phyloP scores from a whole-genome alignment of 2,797 vertebrate species.

The Anabas testudineus region DNA sequence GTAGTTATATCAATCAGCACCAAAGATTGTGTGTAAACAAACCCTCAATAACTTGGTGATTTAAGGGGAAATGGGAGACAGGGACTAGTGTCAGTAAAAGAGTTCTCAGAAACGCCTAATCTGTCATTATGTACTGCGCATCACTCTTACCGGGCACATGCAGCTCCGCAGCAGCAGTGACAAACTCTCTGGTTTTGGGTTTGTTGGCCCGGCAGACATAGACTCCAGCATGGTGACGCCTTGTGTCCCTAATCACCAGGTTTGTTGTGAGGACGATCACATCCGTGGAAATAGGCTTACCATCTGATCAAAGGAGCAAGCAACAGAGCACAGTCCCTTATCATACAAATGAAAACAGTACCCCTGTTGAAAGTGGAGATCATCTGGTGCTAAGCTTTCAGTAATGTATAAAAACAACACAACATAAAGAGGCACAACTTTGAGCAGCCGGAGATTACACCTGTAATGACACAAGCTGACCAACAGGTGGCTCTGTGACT shows the following conservation, averaged over 20 bases:
- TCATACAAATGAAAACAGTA: constrained; percentile 16
- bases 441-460: constrained; percentile 11
- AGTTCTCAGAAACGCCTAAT: neutral
- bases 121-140: neutral
- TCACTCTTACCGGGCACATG: constrained; percentile 89
- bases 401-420: constrained; percentile 52
- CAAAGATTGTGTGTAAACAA: neutral
- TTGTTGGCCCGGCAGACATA: constrained; percentile 97
- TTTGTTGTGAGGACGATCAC: constrained; percentile 94
- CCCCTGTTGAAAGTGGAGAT: constrained; percentile 16
- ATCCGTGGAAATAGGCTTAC: constrained; percentile 93
- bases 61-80: neutral
- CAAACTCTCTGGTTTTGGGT: constrained; percentile 93
- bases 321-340: constrained; percentile 22
- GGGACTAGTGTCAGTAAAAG: neutral
- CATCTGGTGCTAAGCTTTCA: constrained; percentile 35
- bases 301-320: constrained; percentile 85
- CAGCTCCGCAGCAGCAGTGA: constrained; percentile 91
- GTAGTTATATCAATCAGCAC: neutral
- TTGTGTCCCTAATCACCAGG: constrained; percentile 91
- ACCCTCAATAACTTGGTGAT: neutral
- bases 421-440: constrained; percentile 13
- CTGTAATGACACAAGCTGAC: constrained; percentile 48
- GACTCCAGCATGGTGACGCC: constrained; percentile 91
- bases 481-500: constrained; percentile 72